Percentiles rank a stretch among this genome's conserved stretches.
Conservation (phyloP, 2,113 vertebrate genomes). For the Alosa alosa region DNA sequence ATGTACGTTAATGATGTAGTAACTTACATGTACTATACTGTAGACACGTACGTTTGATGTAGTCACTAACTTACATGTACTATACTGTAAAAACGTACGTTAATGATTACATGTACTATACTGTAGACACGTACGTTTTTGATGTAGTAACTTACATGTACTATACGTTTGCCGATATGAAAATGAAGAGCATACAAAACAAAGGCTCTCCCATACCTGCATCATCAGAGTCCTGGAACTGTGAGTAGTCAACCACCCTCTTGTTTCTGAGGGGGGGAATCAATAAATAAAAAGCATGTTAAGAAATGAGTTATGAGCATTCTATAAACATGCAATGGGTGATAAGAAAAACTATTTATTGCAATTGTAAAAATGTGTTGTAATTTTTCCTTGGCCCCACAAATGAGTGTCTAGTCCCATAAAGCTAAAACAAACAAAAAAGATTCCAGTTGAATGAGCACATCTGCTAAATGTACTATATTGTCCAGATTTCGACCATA, state of each 20-base stretch:
- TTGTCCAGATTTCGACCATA: not conserved
- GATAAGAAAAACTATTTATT: no score
- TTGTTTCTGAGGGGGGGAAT: slow-evolving; percentile 80
- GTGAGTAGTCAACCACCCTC: slow-evolving; percentile 97
- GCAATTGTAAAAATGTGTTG: not conserved
- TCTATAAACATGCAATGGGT: not conserved
- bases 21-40: no score
- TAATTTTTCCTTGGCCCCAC: not conserved
- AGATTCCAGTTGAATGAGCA: not conserved
- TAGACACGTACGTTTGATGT: not conserved
- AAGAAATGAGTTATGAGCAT: not conserved
- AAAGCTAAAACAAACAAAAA: not conserved
- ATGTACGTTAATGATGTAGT: no score
- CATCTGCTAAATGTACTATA: not conserved
- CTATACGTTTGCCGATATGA: no score
- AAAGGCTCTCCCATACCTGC: slow-evolving; percentile 60
- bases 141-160: not conserved
- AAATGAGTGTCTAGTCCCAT: not conserved
- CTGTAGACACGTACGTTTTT: no score
- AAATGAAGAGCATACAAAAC: no score
- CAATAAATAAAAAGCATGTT: not conserved
- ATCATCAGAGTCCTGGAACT: slow-evolving; percentile 98
- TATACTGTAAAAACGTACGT: not conserved
- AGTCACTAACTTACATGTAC: not conserved
- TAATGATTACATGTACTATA: not conserved